phyloP scores from a whole-genome alignment of 2,888 invertebrate genomes.

The Machimus rusticus region DNA sequence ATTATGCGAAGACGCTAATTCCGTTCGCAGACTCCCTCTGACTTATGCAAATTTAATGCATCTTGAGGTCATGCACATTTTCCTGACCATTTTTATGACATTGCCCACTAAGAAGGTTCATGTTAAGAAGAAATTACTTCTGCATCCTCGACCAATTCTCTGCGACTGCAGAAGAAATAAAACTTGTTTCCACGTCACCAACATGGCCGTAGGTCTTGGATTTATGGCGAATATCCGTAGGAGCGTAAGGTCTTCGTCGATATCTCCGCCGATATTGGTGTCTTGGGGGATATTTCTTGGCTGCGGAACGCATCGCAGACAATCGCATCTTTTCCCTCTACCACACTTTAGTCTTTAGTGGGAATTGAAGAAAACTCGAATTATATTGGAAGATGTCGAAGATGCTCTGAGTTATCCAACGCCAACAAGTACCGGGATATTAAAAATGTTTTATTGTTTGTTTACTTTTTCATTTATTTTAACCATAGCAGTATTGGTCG shows the following conservation, averaged over 20 bases:
- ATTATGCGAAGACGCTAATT: background rate
- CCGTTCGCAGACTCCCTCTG: background rate
- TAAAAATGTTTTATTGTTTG: background rate
- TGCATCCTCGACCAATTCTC: background rate
- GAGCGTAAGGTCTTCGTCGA: conserved; percentile 22
- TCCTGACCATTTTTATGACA: conserved; percentile 14
- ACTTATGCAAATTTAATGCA: conserved; percentile 3
- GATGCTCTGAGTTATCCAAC: background rate
- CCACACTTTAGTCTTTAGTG: background rate
- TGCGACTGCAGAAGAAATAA: background rate
- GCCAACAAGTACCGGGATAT: background rate
- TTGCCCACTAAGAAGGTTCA: conserved; percentile 24
- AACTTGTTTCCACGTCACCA: conserved; percentile 35
- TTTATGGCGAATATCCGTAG: conserved; percentile 20
- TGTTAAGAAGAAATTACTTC: conserved; percentile 11
- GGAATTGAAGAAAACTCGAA: background rate
- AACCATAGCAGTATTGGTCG: background rate
- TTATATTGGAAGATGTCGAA: background rate
- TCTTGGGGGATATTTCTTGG: conserved; percentile 30
- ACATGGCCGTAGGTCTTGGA: conserved; percentile 20
- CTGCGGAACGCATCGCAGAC: conserved; percentile 35
- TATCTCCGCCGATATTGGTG: background rate
- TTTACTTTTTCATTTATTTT: background rate
- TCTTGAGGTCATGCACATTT: conserved; percentile 20
- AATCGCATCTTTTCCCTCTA: background rate